A percentile compares a stretch with the other conserved stretches of the same genome.
These are phyloP conservation scores for Carcina quercana DNA, from an alignment of 2,888 invertebrate genomes.

Conservation along the genomic window DNA sequence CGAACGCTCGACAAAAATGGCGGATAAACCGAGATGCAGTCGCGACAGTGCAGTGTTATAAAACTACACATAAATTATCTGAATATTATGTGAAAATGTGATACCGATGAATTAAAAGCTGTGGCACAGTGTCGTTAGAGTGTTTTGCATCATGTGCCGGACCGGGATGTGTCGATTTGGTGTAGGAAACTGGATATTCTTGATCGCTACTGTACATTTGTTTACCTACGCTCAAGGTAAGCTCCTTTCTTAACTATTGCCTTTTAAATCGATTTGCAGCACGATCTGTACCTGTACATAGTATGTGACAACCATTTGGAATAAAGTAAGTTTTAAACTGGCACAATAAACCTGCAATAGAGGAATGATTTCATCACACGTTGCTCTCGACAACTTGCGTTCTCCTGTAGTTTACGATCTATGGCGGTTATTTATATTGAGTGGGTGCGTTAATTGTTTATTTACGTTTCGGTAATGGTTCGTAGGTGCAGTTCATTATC, in stretches of 20 bases:
- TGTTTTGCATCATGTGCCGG: slow-evolving; percentile 62
- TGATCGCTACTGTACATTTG: slow-evolving; percentile 61
- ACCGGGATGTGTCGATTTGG: slow-evolving; percentile 63
- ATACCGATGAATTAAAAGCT: slow-evolving; percentile 68
- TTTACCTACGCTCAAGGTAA: slow-evolving; percentile 73
- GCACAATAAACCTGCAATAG: slow-evolving; percentile 1
- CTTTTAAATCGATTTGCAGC: slow-evolving; percentile 52
- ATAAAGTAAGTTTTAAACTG: slow-evolving; percentile 1
- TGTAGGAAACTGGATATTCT: slow-evolving; percentile 67
- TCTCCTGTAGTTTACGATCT: too few relatives aligned
- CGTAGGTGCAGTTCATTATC: slow-evolving; percentile 31
- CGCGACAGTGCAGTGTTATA: slow-evolving; percentile 28
- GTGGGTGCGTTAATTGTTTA: slow-evolving; percentile 29
- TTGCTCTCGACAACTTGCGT: slow-evolving; percentile 6
- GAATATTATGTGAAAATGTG: slow-evolving; percentile 68
- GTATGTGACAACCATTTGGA: slow-evolving; percentile 1
- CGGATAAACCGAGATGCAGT: slow-evolving; percentile 39
- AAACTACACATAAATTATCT: slow-evolving; percentile 35
- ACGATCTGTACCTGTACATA: slow-evolving; percentile 7
- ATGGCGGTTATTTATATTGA: slow-evolving; percentile 23
- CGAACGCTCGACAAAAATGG: slow-evolving; percentile 57
- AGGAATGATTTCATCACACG: background rate
- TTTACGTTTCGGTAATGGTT: slow-evolving; percentile 33
- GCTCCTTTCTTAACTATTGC: slow-evolving; percentile 57
- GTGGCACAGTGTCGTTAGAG: slow-evolving; percentile 49